Percentiles rank a stretch among this genome's conserved stretches.
Evolutionary conservation across 2,888 invertebrate species (phyloP).

Genomic region (Tineola bisselliella): DNA sequence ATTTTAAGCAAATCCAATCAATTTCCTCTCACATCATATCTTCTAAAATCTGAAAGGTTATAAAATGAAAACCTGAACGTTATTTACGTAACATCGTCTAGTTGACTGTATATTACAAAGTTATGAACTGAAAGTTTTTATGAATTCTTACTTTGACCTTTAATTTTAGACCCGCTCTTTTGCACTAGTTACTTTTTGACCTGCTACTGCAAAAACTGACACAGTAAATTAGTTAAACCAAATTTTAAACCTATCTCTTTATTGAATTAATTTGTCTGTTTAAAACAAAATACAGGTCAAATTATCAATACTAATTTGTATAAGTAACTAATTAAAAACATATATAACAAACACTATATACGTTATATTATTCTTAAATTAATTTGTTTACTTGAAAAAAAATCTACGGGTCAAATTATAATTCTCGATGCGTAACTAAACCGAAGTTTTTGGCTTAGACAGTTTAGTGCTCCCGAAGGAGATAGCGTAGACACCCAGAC

Average conservation of each 20-base stretch:
- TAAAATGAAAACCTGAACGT: background rate
- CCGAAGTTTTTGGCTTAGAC: background rate
- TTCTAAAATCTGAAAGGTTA: background rate
- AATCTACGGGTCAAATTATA: background rate
- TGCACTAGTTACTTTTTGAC: no score
- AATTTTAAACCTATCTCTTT: no score
- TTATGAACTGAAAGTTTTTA: background rate
- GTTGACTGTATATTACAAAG: background rate
- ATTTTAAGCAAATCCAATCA: background rate
- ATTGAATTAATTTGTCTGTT: no score
- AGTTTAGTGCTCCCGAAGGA: background rate
- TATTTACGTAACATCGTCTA: background rate
- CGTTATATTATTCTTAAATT: no score
- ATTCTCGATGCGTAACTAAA: background rate
- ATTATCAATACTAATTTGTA: no score
- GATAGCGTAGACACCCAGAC: background rate
- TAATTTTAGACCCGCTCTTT: no score
- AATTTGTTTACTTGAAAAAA: background rate
- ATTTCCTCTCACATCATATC: background rate
- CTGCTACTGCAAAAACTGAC: no score
- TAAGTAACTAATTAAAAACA: no score
- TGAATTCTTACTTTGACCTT: background rate
- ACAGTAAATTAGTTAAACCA: no score
- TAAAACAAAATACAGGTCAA: no score
- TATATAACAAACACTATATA: no score